These are phyloP conservation scores for Pseudois nayaur DNA, from an alignment of 2,113 vertebrate species.

Conservation along the genomic window DNA sequence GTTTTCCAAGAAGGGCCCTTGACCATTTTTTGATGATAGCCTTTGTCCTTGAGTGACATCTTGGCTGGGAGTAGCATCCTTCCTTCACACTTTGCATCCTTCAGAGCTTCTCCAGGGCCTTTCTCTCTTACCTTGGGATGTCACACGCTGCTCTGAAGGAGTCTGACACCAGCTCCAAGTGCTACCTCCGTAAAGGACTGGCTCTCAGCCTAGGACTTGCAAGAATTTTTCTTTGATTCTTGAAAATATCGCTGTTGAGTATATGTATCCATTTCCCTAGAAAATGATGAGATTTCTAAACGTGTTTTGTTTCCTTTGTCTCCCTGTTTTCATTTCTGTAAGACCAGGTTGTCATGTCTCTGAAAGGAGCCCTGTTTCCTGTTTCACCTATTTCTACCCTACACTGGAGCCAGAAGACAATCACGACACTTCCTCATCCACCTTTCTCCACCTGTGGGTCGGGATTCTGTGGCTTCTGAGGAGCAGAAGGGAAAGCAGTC, in stretches of 20 bases:
- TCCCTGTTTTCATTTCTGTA: not conserved
- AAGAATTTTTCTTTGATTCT: not conserved
- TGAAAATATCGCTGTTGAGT: not conserved
- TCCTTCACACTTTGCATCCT: not conserved
- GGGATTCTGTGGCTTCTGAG: not conserved
- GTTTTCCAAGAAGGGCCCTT: not conserved
- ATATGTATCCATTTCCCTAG: not conserved
- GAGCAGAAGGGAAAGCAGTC: not conserved
- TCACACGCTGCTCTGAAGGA: not conserved
- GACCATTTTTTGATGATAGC: not conserved
- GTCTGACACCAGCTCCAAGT: not conserved
- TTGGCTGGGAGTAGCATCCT: not conserved
- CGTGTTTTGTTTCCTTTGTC: not conserved
- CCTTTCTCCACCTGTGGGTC: not conserved
- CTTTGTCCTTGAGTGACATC: not conserved
- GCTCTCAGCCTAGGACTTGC: not conserved
- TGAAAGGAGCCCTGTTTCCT: not conserved
- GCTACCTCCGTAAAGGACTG: not conserved
- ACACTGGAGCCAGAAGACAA: not conserved
- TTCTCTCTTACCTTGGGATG: no score
- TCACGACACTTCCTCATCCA: not conserved
- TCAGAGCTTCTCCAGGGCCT: not conserved
- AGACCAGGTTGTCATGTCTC: not conserved
- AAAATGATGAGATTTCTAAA: not conserved
- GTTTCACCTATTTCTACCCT: not conserved